Evolutionary conservation across 1,140 invertebrate species (phyloP), one percentile per base, ranked within the genome.

Genomic region (Drosophila sucinea): DNA sequence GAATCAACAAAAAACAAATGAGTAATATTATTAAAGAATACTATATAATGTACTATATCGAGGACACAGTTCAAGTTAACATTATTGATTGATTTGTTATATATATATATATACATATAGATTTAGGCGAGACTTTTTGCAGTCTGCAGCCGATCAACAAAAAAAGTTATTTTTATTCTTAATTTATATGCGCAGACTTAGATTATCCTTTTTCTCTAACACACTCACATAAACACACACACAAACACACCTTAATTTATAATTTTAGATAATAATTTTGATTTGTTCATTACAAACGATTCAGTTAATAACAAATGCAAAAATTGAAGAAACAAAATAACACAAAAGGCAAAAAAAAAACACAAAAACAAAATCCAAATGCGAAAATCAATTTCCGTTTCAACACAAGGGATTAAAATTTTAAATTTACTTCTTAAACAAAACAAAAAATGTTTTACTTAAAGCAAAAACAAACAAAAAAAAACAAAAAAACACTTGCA

Each of bases 21-120:
- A 54, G 57, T 66, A 73, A 69, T 68, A 78, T 73, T 51, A 51
- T 51, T 51, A 51, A 51, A 11, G 2, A 51, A 11, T 51, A 51
- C 44, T 51, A 51, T 51, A 51, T 51, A 51, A 73, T 86, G 75
- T 74, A 89, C 73, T 84, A 68, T 89, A 81, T 89, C 61, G 72
- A 90, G 74, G 84, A 89, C 84, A 89, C 84, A 89, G 84, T 89
- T 89, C 85, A 89, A 89, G 84, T 89, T 89, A 89, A 89, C 84
- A 89, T 89, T 89, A 89, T 89, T 67, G 79, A 89, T 66, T 80
- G 56, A 35, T 79, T 87, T 89, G 70, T 83, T 73, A 82, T 82
- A 70, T 77, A 79, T 82, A 70, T 77, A 79, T 62, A 58, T 60
- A 69, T 25, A 44, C 41, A 44, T 44, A 47, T 23, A 47, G 17